phyloP scores from a whole-genome alignment of 1,140 invertebrate genomes.

The Parasteatoda tepidariorum region DNA sequence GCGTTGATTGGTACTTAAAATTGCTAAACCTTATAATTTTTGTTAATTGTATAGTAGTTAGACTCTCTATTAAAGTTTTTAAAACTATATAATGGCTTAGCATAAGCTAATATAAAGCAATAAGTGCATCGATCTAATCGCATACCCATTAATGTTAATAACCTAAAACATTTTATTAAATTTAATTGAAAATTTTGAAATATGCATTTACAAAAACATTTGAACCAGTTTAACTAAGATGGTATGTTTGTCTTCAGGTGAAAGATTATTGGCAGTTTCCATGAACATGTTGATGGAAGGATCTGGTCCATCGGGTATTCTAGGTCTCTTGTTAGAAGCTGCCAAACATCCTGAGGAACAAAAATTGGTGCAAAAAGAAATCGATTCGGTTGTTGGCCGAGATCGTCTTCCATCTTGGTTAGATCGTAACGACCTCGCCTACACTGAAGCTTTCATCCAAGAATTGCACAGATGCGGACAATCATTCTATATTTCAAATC shows the following conservation, averaged over 20 bases:
- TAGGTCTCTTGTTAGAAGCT: neutral
- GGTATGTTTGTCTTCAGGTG: slow-evolving; percentile 17
- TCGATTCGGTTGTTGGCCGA: slow-evolving; percentile 62
- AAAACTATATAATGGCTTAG: no score
- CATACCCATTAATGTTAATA: no score
- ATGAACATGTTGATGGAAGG: slow-evolving; percentile 42
- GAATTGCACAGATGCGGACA: slow-evolving; percentile 59
- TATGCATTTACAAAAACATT: no score
- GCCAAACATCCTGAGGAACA: slow-evolving; percentile 62
- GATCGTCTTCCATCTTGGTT: slow-evolving; percentile 60
- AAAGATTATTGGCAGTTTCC: neutral
- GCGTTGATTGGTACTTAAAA: no score
- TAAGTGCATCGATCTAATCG: no score
- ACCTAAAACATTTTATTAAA: no score
- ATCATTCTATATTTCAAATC: slow-evolving; percentile 2
- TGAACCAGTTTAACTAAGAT: no score
- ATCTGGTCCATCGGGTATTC: neutral
- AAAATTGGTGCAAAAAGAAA: slow-evolving; percentile 62
- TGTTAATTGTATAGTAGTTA: no score
- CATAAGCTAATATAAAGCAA: no score
- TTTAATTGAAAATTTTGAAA: no score
- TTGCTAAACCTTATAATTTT: no score
- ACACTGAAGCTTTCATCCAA: slow-evolving; percentile 61
- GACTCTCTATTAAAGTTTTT: no score
- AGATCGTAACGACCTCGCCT: slow-evolving; percentile 62